A percentile compares a stretch with the other conserved stretches of the same genome.
Evolutionary conservation across 1,140 invertebrate species (phyloP).

Genomic region (Euglossa dilemma): DNA sequence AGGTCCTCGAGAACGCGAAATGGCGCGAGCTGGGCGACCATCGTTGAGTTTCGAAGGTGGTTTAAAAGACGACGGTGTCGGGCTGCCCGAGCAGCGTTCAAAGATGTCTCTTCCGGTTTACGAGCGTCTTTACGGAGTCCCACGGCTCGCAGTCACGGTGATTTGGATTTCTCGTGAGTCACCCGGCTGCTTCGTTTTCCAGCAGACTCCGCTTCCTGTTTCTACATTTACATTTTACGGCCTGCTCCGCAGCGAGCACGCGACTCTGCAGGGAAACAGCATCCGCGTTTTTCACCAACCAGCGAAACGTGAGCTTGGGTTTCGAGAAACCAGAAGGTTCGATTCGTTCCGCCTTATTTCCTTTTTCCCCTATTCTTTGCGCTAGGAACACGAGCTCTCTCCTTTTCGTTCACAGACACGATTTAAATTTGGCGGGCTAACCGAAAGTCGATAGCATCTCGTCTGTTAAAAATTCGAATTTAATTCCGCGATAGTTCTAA

Average conservation of each 20-base stretch:
- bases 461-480: too few relatives aligned
- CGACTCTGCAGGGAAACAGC: background rate
- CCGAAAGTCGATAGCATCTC: too few relatives aligned
- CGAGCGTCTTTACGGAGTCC: constrained; percentile 33
- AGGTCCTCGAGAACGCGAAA: background rate
- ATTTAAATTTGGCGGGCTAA: too few relatives aligned
- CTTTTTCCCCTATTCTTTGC: background rate
- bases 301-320: background rate
- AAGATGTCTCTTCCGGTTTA: constrained; percentile 44
- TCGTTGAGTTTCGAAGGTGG: background rate
- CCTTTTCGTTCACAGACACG: too few relatives aligned
- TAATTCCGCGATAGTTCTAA: too few relatives aligned
- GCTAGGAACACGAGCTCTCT: background rate
- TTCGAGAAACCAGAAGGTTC: background rate
- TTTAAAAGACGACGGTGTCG: too few relatives aligned
- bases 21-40: too few relatives aligned
- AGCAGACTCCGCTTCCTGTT: constrained; percentile 49
- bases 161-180: constrained; percentile 62
- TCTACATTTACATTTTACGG: constrained; percentile 60
- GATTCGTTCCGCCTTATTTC: background rate
- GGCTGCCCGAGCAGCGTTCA: background rate
- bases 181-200: constrained; percentile 54
- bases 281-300: constrained; percentile 13
- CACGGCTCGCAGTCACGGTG: constrained; percentile 37
- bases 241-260: background rate